These are phyloP conservation scores for Campylorhamphus procurvoides DNA, from an alignment of 2,113 vertebrate genomes.

Conservation along the genomic window DNA sequence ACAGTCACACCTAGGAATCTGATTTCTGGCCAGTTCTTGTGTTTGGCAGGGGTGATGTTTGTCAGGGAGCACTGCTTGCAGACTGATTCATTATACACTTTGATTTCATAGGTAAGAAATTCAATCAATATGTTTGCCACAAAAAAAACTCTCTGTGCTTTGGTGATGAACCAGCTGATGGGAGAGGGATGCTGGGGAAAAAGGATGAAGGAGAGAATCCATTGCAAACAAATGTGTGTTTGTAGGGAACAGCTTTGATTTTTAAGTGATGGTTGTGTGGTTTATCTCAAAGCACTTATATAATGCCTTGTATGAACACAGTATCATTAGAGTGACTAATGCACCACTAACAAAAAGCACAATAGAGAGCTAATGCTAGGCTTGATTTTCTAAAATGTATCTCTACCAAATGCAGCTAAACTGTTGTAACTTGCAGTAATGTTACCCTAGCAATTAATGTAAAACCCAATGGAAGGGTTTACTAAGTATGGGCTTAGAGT, in stretches of 20 bases:
- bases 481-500: background rate
- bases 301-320: background rate
- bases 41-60: conserved; percentile 8
- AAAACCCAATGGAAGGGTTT: background rate
- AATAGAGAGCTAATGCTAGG: background rate
- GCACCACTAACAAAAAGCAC: background rate
- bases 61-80: background rate
- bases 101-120: conserved; percentile 35
- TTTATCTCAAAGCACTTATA: background rate
- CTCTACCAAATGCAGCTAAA: background rate
- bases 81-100: background rate
- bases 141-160: background rate
- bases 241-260: background rate
- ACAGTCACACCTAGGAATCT: background rate
- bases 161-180: background rate
- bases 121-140: conserved; percentile 6
- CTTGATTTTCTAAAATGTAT: background rate
- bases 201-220: background rate
- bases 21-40: background rate
- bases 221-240: background rate
- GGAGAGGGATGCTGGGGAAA: background rate
- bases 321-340: background rate
- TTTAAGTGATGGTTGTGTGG: background rate
- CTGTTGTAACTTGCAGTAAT: background rate
- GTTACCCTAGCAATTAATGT: background rate